Conservation (phyloP, 2,113 vertebrate species). For the Clarias macrocephalus region DNA sequence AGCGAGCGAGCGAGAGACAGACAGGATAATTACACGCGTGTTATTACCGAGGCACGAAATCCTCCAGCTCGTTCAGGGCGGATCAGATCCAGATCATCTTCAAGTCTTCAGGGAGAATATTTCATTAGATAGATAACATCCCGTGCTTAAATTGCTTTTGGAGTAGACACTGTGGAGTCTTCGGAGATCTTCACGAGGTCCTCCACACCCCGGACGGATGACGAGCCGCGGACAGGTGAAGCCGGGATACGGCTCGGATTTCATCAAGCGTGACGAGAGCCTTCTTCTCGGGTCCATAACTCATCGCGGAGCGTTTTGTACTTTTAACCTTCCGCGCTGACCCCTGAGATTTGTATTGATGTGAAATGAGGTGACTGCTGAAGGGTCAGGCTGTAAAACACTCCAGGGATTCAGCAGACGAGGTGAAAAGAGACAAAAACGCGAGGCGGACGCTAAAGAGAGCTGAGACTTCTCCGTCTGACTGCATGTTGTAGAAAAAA, state of each 20-base stretch:
- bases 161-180: slow-evolving; percentile 12
- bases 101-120: slow-evolving; percentile 13
- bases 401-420: neutral
- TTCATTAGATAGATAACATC: slow-evolving; percentile 23
- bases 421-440: neutral
- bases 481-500: neutral
- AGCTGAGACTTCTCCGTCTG: neutral
- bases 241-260: neutral
- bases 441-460: neutral
- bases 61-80: neutral
- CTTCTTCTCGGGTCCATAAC: neutral
- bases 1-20: neutral
- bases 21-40: slow-evolving; percentile 18
- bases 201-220: slow-evolving; percentile 14
- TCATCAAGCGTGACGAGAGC: slow-evolving; percentile 23
- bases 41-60: neutral
- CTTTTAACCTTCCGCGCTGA: slow-evolving; percentile 18
- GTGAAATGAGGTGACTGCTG: neutral
- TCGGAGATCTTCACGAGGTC: neutral
- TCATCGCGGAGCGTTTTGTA: neutral
- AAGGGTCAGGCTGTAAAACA: neutral
- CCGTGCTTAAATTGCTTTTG: neutral
- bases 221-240: slow-evolving; percentile 30
- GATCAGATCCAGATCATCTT: slow-evolving; percentile 12
- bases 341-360: neutral